Percentiles rank a stretch among this genome's conserved stretches.
phyloP scores from a whole-genome alignment of 92 coral and sea anemone species.

The Porites evermanni region DNA sequence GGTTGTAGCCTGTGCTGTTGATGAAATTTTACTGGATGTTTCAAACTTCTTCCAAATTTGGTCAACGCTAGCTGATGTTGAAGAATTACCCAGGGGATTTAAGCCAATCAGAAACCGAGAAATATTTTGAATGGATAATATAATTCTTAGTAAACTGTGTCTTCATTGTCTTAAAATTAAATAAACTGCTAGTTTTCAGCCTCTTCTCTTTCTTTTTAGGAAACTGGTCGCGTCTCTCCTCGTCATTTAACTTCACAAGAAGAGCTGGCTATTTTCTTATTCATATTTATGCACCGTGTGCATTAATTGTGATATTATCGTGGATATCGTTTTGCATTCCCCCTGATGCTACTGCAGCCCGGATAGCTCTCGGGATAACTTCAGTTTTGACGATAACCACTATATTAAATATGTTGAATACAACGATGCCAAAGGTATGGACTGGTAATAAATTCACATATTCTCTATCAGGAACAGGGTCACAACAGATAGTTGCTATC shows the following conservation, averaged over 20 bases:
- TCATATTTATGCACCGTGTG: slow-evolving; percentile 97
- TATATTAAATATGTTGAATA: slow-evolving; percentile 89
- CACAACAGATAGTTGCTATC: too few relatives aligned
- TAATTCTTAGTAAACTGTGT: too few relatives aligned
- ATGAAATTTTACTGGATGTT: too few relatives aligned
- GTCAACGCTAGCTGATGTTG: too few relatives aligned
- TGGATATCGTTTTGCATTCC: slow-evolving; percentile 99
- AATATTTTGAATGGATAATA: too few relatives aligned
- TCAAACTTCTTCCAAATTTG: too few relatives aligned
- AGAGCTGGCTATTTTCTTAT: slow-evolving; percentile 90
- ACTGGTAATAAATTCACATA: neutral
- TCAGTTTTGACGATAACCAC: slow-evolving; percentile 94
- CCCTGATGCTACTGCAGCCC: slow-evolving; percentile 94
- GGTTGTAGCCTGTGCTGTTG: too few relatives aligned
- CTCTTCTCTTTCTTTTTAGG: slow-evolving; percentile 54
- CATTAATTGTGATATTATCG: slow-evolving; percentile 91
- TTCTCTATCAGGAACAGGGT: neutral
- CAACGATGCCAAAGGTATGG: slow-evolving; percentile 96
- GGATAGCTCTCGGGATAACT: slow-evolving; percentile 95
- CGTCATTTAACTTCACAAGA: slow-evolving; percentile 75
- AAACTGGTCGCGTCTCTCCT: slow-evolving; percentile 91
- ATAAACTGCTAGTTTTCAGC: neutral
- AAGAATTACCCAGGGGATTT: too few relatives aligned
- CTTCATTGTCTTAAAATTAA: too few relatives aligned
- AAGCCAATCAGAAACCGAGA: too few relatives aligned